Percentiles rank a stretch among this genome's conserved stretches.
phyloP scores from a whole-genome alignment of 1,140 invertebrate genomes.

The Carcinoscorpius rotundicauda region DNA sequence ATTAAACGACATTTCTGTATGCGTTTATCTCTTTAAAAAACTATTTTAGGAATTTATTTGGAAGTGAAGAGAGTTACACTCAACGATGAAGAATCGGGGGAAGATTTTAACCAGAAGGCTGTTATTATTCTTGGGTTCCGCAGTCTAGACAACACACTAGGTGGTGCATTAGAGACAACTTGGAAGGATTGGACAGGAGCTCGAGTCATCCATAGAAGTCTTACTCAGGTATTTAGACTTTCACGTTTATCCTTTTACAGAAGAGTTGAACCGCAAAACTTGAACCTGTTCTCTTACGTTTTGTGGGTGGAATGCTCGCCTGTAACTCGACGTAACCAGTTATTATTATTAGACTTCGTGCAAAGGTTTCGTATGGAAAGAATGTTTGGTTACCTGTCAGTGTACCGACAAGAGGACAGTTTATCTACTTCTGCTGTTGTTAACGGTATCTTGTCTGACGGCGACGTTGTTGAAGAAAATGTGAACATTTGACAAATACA shows the following conservation, averaged over 20 bases:
- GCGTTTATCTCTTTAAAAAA: too few species aligned
- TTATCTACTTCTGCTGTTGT: constrained; percentile 9
- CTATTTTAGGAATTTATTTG: too few species aligned
- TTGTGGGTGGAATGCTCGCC: constrained; percentile 35
- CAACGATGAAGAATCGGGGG: not conserved
- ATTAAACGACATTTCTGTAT: too few species aligned
- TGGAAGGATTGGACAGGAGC: constrained; percentile 43
- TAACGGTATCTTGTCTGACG: constrained; percentile 14
- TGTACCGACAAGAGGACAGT: constrained; percentile 33
- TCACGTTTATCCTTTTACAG: constrained; percentile 33
- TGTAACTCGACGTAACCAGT: constrained; percentile 26
- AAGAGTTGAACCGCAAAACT: constrained; percentile 29
- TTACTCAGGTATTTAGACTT: constrained; percentile 35
- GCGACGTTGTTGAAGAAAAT: not conserved
- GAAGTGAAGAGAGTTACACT: too few species aligned
- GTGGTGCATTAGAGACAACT: constrained; percentile 30
- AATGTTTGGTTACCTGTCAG: constrained; percentile 34
- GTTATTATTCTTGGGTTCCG: constrained; percentile 37
- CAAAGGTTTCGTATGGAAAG: constrained; percentile 34
- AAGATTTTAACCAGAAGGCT: constrained; percentile 10
- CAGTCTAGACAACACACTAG: constrained; percentile 32
- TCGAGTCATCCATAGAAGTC: constrained; percentile 35
- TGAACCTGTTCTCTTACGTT: constrained; percentile 37
- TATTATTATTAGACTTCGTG: constrained; percentile 33
- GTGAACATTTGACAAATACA: too few species aligned